Base-by-base conservation (phyloP, 2,113 vertebrate species). In the Potamarius usumacintae region DNA sequence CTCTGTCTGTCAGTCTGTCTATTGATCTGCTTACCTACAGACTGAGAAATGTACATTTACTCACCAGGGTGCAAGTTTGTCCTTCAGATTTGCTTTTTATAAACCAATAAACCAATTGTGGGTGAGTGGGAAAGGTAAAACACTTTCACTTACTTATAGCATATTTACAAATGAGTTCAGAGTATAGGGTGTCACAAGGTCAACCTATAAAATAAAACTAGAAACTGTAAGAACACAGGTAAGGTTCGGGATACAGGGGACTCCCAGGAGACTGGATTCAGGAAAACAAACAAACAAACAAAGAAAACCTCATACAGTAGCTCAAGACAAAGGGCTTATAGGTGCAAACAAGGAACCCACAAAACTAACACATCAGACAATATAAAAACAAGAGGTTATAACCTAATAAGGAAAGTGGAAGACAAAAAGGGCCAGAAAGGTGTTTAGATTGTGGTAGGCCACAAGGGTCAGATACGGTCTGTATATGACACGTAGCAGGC, bases 71-170 rank as follows among this genome's bases (percentile, higher is more conserved):
- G 86, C 87, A 87, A 87, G 88, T 92, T 93, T 93, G 93, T 93
- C 94, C 93, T 94, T 94, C 91, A 92, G 87, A 90, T 86, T 91
- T 84, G 82, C 88, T 92, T 92, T 90, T 88, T 87, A 74, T 42
- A 42, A 42, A 42, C 42, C 42, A 42, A 42, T 42, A 42, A 42
- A 42, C 42, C 42, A 4, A 42, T 42, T 42, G 42, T 42, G 42
- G 42, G 42, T 42, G 42, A 42, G 42, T 42, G 42, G 42, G 42
- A 42, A 42, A 42, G 42, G 42, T 42, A 42, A 42, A 42, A 42
- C 42, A 42, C 42, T 42, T 42, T 42, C 42, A 42, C 42, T 78
- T 78, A 78, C 50, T 48, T 53, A 55, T 53, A 78, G 50, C 20
- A 63, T 50, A 22, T 62, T 82, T 63, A 62, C 18, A 14, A 62